Evolutionary conservation across 2,113 vertebrate species (phyloP).

Genomic region (Tinamus guttatus): DNA sequence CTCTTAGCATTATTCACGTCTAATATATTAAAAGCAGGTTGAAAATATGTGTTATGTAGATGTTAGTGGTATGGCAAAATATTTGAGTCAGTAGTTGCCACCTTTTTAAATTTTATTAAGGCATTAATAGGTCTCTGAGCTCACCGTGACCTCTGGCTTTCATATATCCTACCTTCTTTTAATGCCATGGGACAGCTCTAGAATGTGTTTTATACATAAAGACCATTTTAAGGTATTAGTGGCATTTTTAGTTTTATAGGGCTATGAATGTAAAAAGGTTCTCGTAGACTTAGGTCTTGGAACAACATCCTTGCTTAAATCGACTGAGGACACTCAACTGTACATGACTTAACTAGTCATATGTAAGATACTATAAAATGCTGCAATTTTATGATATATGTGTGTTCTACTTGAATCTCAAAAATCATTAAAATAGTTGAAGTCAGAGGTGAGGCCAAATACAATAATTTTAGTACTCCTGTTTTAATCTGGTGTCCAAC

Average conservation of each 20-base stretch:
- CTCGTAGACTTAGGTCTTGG: background rate
- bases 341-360: background rate
- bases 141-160: background rate
- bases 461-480: background rate
- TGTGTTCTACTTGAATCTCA: background rate
- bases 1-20: background rate
- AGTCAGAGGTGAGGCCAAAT: background rate
- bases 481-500: background rate
- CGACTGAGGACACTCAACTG: background rate
- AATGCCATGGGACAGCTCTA: background rate
- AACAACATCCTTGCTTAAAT: background rate
- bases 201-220: background rate
- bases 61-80: background rate
- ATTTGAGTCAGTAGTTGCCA: background rate
- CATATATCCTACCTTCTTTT: background rate
- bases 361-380: background rate
- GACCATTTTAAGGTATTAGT: background rate
- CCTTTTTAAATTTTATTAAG: background rate
- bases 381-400: fast-evolving
- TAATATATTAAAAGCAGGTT: background rate
- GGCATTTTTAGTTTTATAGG: background rate
- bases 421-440: background rate
- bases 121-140: background rate
- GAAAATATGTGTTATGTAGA: background rate
- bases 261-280: background rate